Conservation (phyloP, 2,797 vertebrate genomes). For the Artibeus lituratus region DNA sequence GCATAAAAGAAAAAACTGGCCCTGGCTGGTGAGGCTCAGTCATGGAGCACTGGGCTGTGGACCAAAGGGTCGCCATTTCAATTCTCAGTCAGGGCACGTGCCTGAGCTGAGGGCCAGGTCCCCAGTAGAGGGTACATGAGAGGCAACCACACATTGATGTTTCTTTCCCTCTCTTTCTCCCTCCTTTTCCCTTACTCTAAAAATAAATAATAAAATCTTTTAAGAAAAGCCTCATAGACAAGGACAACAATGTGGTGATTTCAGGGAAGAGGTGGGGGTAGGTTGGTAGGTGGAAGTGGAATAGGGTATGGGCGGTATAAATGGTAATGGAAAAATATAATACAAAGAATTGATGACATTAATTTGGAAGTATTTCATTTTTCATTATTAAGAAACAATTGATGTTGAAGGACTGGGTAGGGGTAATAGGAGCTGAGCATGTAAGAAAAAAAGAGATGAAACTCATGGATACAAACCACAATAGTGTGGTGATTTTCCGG, state of each 20-base stretch:
- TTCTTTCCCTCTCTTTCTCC: too few relatives aligned
- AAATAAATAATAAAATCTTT: too few relatives aligned
- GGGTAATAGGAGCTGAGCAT: neutral
- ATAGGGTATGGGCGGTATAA: neutral
- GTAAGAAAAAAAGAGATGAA: neutral
- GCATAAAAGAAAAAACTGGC: neutral
- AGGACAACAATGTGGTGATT: neutral
- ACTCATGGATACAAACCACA: neutral
- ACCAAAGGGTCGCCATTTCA: too few relatives aligned
- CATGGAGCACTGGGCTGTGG: rapidly evolving
- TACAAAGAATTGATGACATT: neutral
- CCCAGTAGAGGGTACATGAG: too few relatives aligned
- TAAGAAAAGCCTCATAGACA: neutral
- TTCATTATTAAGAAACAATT: neutral
- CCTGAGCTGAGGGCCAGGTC: too few relatives aligned
- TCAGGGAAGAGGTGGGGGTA: neutral
- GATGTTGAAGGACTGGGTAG: neutral
- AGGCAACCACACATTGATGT: too few relatives aligned
- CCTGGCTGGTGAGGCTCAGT: too few relatives aligned
- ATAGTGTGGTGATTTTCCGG: neutral
- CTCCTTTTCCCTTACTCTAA: too few relatives aligned
- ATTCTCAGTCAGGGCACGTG: too few relatives aligned
- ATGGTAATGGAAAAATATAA: neutral
- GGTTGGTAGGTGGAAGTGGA: neutral
- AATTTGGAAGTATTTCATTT: neutral